Percentiles rank a stretch among this genome's conserved stretches.
Evolutionary conservation across 2,888 invertebrate species (phyloP).

Genomic region (Timema cristinae): DNA sequence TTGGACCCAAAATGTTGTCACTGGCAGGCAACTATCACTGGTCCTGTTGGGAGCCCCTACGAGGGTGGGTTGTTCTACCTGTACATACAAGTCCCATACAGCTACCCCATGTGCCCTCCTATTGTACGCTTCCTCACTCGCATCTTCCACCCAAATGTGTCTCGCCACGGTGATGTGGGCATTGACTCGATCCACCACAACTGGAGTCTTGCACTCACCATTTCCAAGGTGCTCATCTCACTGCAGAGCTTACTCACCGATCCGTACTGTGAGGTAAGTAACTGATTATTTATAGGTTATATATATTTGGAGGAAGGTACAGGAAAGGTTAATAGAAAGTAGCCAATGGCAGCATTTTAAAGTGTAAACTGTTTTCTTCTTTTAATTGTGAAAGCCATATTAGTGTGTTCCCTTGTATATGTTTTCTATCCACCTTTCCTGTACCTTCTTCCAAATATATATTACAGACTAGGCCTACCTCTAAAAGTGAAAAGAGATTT

Average conservation of each 20-base stretch:
- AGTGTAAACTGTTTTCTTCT: too few relatives aligned
- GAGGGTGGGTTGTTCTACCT: slow-evolving; percentile 91
- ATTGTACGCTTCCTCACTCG: slow-evolving; percentile 88
- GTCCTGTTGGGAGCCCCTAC: slow-evolving; percentile 89
- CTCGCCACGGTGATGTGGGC: slow-evolving; percentile 91
- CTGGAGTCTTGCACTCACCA: slow-evolving; percentile 91
- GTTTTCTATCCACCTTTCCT: too few relatives aligned
- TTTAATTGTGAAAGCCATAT: too few relatives aligned
- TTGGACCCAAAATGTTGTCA: slow-evolving; percentile 77
- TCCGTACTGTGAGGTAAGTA: slow-evolving; percentile 74
- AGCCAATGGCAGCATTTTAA: too few relatives aligned
- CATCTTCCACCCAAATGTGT: slow-evolving; percentile 92
- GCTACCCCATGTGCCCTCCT: slow-evolving; percentile 90
- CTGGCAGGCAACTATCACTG: slow-evolving; percentile 92
- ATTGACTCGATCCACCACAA: slow-evolving; percentile 94
- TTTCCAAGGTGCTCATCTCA: slow-evolving; percentile 82
- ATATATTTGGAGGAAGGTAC: too few relatives aligned
- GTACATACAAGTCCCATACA: slow-evolving; percentile 62
- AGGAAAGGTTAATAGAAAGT: too few relatives aligned
- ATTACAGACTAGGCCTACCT: too few relatives aligned
- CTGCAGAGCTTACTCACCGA: slow-evolving; percentile 86
- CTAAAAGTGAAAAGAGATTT: too few relatives aligned
- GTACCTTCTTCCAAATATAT: too few relatives aligned
- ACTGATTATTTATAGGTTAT: too few relatives aligned
- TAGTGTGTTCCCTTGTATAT: too few relatives aligned